A percentile compares a stretch with the other conserved stretches of the same genome.
Evolutionary conservation across 2,113 vertebrate species (phyloP).

Genomic region (Paedocypris sp.): DNA sequence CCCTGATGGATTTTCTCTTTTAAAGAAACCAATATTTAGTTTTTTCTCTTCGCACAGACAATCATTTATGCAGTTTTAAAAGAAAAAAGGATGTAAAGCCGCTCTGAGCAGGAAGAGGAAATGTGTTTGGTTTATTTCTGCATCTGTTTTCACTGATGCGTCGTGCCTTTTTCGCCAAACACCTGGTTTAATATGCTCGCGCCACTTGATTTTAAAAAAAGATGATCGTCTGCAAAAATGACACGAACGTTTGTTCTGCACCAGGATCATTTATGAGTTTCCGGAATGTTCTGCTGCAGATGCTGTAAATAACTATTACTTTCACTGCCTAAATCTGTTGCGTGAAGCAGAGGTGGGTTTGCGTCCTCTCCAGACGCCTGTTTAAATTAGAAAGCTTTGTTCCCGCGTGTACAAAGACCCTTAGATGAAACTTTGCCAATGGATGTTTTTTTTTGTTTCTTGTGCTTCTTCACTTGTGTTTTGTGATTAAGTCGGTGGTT

Average conservation of each 20-base stretch:
- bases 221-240: slow-evolving; percentile 45
- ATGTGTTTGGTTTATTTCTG: background rate
- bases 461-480: too few species aligned
- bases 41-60: slow-evolving; percentile 55
- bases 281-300: too few species aligned
- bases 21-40: slow-evolving; percentile 20
- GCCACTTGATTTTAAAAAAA: slow-evolving; percentile 16
- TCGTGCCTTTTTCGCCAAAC: slow-evolving; percentile 49
- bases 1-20: slow-evolving; percentile 1
- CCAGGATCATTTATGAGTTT: too few species aligned
- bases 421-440: background rate
- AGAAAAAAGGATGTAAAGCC: too few species aligned
- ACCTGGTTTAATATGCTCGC: slow-evolving; percentile 50
- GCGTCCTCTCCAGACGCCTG: background rate
- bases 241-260: slow-evolving; percentile 20
- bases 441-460: too few species aligned
- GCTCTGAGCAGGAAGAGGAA: background rate
- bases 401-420: background rate
- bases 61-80: too few species aligned
- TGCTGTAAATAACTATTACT: too few species aligned
- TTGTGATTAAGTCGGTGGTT: too few species aligned
- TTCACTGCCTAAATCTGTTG: background rate
- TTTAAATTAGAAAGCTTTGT: background rate
- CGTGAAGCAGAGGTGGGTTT: background rate
- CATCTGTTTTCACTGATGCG: slow-evolving; percentile 27